These are phyloP conservation scores for Polydrusus cervinus DNA, from an alignment of 2,888 invertebrate species.

Conservation along the genomic window DNA sequence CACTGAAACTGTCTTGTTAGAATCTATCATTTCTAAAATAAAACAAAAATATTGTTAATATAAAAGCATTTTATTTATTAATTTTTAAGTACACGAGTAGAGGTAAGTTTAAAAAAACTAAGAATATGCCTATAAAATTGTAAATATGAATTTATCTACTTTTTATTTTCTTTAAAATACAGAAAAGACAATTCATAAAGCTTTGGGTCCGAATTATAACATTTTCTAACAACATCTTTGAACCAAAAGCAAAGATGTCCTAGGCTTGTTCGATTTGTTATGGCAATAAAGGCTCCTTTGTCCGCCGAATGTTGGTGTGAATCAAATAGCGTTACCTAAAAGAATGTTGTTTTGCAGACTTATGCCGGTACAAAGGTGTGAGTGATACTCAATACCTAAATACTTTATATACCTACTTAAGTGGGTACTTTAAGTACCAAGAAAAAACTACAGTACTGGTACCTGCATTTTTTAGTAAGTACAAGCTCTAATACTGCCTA, in stretches of 20 bases:
- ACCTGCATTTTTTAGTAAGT: too few relatives aligned
- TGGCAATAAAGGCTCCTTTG: constrained; percentile 73
- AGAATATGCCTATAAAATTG: constrained; percentile 22
- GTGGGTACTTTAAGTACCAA: too few relatives aligned
- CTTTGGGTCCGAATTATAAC: constrained; percentile 69
- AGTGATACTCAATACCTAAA: too few relatives aligned
- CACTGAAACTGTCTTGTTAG: constrained; percentile 38
- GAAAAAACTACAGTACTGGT: too few relatives aligned
- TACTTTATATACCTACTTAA: too few relatives aligned
- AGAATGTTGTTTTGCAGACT: constrained; percentile 34
- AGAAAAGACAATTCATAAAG: constrained; percentile 73
- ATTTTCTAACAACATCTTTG: constrained; percentile 68
- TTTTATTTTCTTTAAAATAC: constrained; percentile 65
- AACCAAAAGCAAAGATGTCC: constrained; percentile 72
- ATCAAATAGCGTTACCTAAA: constrained; percentile 73
- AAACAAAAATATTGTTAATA: constrained; percentile 31
- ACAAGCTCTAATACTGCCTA: too few relatives aligned
- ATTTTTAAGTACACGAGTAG: constrained; percentile 2
- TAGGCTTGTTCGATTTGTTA: constrained; percentile 68
- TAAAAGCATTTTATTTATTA: constrained; percentile 18
- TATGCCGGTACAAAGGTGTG: background rate
- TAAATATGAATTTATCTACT: constrained; percentile 1
- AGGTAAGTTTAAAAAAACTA: background rate
- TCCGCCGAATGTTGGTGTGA: constrained; percentile 71
- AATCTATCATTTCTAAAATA: constrained; percentile 40